Evolutionary conservation across 2,797 vertebrate species (phyloP).

Genomic region (Syndactyla subalaris): DNA sequence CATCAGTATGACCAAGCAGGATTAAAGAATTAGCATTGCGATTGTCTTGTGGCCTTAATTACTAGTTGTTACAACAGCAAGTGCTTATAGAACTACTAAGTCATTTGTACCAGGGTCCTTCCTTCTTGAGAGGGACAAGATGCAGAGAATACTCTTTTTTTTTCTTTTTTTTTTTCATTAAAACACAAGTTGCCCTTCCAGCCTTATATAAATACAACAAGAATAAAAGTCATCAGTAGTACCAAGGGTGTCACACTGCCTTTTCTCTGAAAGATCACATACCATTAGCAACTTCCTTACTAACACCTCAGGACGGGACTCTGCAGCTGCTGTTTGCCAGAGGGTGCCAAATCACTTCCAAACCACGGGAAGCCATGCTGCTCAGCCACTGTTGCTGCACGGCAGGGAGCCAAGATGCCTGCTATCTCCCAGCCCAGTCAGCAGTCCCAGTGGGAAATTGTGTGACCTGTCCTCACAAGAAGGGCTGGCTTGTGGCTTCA

Average conservation of each 20-base stretch:
- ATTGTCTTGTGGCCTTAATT: background rate
- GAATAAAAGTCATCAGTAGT: background rate
- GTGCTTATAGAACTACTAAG: background rate
- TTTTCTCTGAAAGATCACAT: background rate
- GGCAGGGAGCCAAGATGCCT: background rate
- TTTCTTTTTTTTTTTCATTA: background rate
- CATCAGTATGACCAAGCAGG: background rate
- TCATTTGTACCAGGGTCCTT: background rate
- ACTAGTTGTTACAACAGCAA: background rate
- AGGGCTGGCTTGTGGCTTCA: background rate
- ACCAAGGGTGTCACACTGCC: fast-evolving
- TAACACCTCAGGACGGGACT: background rate
- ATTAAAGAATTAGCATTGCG: background rate
- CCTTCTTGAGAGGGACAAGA: background rate
- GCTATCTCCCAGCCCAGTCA: background rate
- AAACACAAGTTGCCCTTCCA: background rate
- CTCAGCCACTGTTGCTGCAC: background rate
- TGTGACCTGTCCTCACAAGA: background rate
- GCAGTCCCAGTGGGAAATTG: background rate
- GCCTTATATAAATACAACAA: background rate
- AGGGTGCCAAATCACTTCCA: background rate
- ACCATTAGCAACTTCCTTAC: background rate
- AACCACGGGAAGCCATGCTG: background rate
- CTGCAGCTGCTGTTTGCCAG: background rate
- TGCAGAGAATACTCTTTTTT: background rate